Evolutionary conservation across 2,113 vertebrate genomes (phyloP).

Genomic region (Nyctibius bracteatus): DNA sequence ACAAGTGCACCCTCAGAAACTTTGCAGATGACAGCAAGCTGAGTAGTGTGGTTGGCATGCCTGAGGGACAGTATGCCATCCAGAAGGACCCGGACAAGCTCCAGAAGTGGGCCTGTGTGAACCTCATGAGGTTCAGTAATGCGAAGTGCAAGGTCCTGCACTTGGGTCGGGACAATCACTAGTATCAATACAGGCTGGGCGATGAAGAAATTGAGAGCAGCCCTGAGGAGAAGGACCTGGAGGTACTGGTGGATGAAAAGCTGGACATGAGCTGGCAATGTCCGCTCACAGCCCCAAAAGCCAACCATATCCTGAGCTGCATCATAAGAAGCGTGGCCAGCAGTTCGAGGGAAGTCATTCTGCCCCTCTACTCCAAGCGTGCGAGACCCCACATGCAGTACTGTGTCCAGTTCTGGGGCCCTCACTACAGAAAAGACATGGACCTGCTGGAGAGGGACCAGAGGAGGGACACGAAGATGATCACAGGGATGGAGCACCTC

Average conservation of each 20-base stretch:
- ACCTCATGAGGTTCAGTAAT: not conserved
- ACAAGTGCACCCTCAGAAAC: not conserved
- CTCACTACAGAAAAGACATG: not conserved
- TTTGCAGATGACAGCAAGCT: not conserved
- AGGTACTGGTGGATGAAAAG: not conserved
- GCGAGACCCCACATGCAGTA: not conserved
- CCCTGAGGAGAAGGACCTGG: not conserved
- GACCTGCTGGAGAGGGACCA: not conserved
- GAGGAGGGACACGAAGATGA: not conserved
- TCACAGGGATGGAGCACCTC: not conserved
- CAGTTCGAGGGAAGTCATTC: not conserved
- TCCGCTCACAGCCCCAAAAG: not conserved
- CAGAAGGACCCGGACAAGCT: not conserved
- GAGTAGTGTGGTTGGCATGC: accelerated
- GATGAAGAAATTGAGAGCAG: not conserved
- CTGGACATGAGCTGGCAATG: not conserved
- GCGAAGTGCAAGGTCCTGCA: not conserved
- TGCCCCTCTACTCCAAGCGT: not conserved
- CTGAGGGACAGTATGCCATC: too few relatives aligned
- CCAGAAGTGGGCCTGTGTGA: accelerated
- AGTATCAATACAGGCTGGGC: not conserved
- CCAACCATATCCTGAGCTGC: not conserved
- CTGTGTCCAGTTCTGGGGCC: not conserved
- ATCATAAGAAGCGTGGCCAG: not conserved
- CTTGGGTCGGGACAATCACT: not conserved